Conservation (phyloP, 2,888 invertebrate species). For the Sinohyriopsis cumingii region DNA sequence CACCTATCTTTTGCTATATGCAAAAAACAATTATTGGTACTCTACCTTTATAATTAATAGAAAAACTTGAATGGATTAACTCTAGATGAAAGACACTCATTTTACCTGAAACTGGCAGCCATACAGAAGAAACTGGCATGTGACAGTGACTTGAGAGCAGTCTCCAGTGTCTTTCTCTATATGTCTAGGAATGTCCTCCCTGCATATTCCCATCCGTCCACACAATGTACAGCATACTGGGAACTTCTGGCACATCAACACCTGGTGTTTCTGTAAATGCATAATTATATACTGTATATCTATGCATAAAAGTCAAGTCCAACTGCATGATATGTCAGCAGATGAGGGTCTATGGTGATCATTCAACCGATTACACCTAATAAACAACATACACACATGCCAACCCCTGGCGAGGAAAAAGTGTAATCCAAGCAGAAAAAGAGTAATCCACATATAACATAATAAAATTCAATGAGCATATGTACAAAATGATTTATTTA, state of each 20-base stretch:
- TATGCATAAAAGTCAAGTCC: neutral
- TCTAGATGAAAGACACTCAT: neutral
- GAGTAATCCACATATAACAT: no score
- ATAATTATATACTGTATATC: neutral
- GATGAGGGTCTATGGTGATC: no score
- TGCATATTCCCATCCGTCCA: conserved; percentile 49
- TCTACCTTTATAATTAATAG: no score
- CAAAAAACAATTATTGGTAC: no score
- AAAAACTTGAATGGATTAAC: no score
- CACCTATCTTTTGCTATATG: no score
- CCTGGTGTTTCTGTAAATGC: conserved; percentile 55
- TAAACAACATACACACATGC: no score
- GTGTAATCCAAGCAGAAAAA: no score
- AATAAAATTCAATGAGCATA: no score
- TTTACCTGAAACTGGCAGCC: conserved; percentile 61
- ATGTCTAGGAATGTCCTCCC: conserved; percentile 55
- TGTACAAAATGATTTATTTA: no score
- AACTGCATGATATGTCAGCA: neutral
- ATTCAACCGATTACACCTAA: no score
- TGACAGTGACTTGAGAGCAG: conserved; percentile 54
- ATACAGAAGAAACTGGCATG: conserved; percentile 49
- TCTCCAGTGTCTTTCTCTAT: conserved; percentile 50
- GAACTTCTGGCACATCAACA: conserved; percentile 58
- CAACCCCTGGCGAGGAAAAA: no score
- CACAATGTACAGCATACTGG: conserved; percentile 61